Evolutionary conservation across 2,888 invertebrate species (phyloP).

Genomic region (Drosophila mettleri): DNA sequence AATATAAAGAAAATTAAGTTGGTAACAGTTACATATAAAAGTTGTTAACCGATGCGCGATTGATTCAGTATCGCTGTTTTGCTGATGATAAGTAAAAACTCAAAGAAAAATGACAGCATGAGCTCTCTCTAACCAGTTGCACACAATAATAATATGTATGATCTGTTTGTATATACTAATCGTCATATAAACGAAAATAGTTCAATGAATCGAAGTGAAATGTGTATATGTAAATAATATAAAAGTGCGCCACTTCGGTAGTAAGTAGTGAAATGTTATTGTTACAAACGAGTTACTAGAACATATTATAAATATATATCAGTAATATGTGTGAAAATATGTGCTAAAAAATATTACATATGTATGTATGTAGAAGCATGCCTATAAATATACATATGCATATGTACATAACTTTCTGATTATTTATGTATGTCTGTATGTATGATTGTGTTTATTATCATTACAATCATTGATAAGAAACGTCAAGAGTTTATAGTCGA

Average conservation of each 20-base stretch:
- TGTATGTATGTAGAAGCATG: not conserved
- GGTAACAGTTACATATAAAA: conserved; percentile 21
- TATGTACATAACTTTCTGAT: too few species aligned
- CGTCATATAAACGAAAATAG: conserved; percentile 27
- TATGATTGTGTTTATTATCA: conserved; percentile 2
- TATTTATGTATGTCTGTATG: not conserved
- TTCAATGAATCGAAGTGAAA: conserved; percentile 20
- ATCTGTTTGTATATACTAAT: conserved; percentile 38
- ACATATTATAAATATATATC: not conserved
- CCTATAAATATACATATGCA: conserved; percentile 3
- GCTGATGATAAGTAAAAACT: conserved; percentile 11
- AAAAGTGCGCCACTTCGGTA: conserved; percentile 22
- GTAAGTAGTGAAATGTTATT: conserved; percentile 25
- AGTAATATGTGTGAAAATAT: not conserved
- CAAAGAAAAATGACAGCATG: conserved; percentile 15
- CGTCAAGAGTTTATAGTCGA: not conserved
- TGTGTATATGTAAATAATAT: conserved; percentile 31
- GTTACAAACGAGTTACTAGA: conserved; percentile 15
- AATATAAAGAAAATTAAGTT: conserved; percentile 16
- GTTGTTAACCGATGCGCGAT: not conserved
- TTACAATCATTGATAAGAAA: conserved; percentile 3
- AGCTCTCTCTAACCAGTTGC: conserved; percentile 39
- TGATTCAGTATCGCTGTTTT: conserved; percentile 9
- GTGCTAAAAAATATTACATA: not conserved
- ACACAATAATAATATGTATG: conserved; percentile 34